Conservation (phyloP, 2,797 vertebrate species). For the Amphiprion clarkii region DNA sequence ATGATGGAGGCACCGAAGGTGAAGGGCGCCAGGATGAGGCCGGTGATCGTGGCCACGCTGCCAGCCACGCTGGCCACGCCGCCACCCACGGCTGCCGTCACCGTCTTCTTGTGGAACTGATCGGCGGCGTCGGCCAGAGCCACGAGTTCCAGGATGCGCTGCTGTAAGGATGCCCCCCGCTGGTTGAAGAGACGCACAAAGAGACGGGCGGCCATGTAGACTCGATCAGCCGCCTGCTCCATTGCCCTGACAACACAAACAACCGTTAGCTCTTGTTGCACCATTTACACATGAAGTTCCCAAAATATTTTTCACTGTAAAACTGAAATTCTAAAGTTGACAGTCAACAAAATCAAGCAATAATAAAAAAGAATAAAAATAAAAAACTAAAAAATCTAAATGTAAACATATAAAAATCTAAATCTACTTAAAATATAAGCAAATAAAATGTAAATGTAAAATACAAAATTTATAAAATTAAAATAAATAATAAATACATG, state of each 20-base stretch:
- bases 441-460: no score
- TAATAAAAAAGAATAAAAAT: no score
- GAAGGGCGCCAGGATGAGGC: conserved; percentile 78
- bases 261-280: no score
- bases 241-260: conserved; percentile 60
- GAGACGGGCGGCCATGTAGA: conserved; percentile 80
- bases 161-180: conserved; percentile 76
- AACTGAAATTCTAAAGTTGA: no score
- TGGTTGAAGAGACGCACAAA: conserved; percentile 81
- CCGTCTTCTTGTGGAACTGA: conserved; percentile 76
- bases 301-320: no score
- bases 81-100: conserved; percentile 73
- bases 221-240: conserved; percentile 77
- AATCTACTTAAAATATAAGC: no score
- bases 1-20: conserved; percentile 81
- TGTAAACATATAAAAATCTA: no score
- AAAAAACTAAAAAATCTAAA: no score
- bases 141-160: conserved; percentile 77
- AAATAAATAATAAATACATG: no score
- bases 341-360: no score
- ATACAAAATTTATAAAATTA: no score
- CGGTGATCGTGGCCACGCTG: conserved; percentile 79
- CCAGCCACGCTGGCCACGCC: conserved; percentile 78
- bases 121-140: conserved; percentile 70
- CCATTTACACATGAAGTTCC: no score